These are phyloP conservation scores for Speoplatyrhinus poulsoni DNA, from an alignment of 2,113 vertebrate genomes.

Conservation along the genomic window DNA sequence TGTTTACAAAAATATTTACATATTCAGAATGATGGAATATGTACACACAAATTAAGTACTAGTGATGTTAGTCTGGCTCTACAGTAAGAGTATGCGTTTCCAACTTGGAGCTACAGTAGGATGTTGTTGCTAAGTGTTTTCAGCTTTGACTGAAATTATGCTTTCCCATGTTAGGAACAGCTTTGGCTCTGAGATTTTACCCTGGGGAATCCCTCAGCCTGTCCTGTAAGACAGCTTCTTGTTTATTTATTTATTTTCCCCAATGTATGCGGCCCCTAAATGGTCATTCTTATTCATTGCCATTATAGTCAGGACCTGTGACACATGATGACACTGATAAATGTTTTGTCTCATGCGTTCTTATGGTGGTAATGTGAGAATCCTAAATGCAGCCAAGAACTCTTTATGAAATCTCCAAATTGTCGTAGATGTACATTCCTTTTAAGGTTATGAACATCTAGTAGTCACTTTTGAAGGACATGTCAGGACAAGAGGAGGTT, in stretches of 20 bases:
- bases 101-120: constrained; percentile 44
- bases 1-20: too few species aligned
- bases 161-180: constrained; percentile 80
- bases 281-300: constrained; percentile 51
- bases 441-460: constrained; percentile 41
- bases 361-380: neutral
- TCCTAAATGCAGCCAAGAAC: constrained; percentile 1
- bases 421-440: constrained; percentile 16
- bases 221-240: constrained; percentile 35
- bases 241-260: constrained; percentile 33
- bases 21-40: too few species aligned
- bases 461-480: constrained; percentile 43
- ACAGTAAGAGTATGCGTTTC: constrained; percentile 55
- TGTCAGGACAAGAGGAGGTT: constrained; percentile 43
- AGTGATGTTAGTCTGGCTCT: constrained; percentile 60
- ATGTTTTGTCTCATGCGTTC: neutral
- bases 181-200: constrained; percentile 53
- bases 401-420: constrained; percentile 28
- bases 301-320: constrained; percentile 22
- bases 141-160: constrained; percentile 53
- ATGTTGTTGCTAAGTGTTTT: constrained; percentile 50
- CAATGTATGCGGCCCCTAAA: constrained; percentile 66
- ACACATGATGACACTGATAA: constrained; percentile 25
- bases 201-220: constrained; percentile 34
- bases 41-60: constrained; percentile 4